A percentile compares a stretch with the other conserved stretches of the same genome.
phyloP scores from a whole-genome alignment of 2,888 invertebrate species.

The Hirtodrosophila alboralis region DNA sequence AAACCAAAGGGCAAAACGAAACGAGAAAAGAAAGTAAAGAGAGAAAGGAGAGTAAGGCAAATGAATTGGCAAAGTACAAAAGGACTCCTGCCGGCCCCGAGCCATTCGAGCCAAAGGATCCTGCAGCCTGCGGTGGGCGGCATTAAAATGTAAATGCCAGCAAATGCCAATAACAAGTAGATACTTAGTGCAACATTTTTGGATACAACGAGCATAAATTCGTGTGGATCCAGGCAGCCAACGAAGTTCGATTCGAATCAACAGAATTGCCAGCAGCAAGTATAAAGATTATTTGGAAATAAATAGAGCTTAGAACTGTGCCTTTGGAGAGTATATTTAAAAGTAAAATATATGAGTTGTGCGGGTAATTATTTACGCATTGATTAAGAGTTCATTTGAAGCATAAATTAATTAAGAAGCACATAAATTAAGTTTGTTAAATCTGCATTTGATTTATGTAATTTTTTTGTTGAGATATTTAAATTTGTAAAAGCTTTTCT shows the following conservation, averaged over 20 bases:
- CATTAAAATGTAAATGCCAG: constrained; percentile 67
- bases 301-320: constrained; percentile 4
- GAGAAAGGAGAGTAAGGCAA: constrained; percentile 48
- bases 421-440: background rate
- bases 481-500: no score
- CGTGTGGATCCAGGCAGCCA: background rate
- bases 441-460: background rate
- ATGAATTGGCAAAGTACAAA: constrained; percentile 66
- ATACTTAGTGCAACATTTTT: constrained; percentile 55
- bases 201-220: constrained; percentile 13
- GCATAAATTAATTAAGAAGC: constrained; percentile 13
- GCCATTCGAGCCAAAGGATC: constrained; percentile 14
- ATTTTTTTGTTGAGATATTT: no score
- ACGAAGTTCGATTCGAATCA: background rate
- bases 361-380: constrained; percentile 10
- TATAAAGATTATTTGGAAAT: constrained; percentile 21
- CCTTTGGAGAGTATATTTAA: background rate
- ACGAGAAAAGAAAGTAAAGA: constrained; percentile 27
- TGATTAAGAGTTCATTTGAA: background rate
- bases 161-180: constrained; percentile 65
- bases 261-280: constrained; percentile 28
- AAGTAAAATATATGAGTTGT: no score
- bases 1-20: constrained; percentile 16
- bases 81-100: constrained; percentile 33
- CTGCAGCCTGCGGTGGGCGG: constrained; percentile 38